Evolutionary conservation across 2,888 invertebrate species (phyloP), one percentile per base, ranked within the genome.

Genomic region (Cephonodes hylas): DNA sequence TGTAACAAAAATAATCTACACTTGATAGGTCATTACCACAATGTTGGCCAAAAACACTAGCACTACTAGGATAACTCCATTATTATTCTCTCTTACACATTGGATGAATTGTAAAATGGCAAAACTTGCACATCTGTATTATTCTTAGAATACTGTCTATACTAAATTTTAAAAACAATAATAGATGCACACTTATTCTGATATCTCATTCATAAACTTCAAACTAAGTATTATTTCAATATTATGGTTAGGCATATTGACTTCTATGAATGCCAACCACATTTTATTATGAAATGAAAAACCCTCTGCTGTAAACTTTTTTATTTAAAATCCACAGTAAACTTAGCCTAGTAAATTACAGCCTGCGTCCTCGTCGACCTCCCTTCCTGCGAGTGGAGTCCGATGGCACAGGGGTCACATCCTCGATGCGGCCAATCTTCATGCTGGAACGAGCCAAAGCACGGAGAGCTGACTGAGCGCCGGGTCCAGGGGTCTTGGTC

Each of bases 301-400:
- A 84, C 75, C 71, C 64, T 85, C 86, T 86, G 88, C 89, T 64
- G 78, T 72, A 84, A 86, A 89, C 84, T 77, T 74, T 60, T 86
- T 84, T 89, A 89, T 88, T 90, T 59, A 76, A 81, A 91, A 88
- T 83, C 75, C 77, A 90, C 86, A 91, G 88, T 86, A 68, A 71
- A 68, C 89, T 90, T 90, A 88, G 72, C 80, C 86, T 90, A 89
- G 85, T 83, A 89, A 85, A 93, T 95, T 99, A 99, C 95, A 99
- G 95, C 94, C 99, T 96, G 93, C 99, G 97, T 94, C 99, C 99
- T 94, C 99, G 97, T 85, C 99, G 96, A 93, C 99, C 99, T 86
- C 99, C 99, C 97, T 99, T 99, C 95, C 99, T 98, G 86, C 99
- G 96, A 61, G 99, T 99, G 68, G 98, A 97, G 93, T 99, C 99